phyloP scores from a whole-genome alignment of 2,888 invertebrate genomes.

The Aspidapion aeneum region DNA sequence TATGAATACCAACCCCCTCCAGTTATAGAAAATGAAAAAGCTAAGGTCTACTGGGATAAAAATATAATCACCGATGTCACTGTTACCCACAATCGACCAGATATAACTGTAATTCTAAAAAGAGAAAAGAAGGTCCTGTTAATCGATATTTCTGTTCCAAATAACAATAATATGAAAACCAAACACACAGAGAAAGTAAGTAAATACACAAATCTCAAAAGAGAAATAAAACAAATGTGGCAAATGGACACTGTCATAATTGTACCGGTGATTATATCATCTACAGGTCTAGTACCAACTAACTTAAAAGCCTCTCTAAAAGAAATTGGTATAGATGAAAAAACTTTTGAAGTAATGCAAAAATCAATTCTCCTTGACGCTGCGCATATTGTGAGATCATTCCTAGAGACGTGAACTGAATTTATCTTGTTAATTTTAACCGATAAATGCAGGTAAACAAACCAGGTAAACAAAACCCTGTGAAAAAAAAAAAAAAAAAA shows the following conservation, averaged over 20 bases:
- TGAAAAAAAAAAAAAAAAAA: no score
- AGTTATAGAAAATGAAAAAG: no score
- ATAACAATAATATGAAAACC: not conserved
- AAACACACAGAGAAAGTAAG: slow-evolving; percentile 1
- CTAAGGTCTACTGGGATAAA: slow-evolving; percentile 1
- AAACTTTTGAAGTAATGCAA: not conserved
- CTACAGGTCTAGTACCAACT: not conserved
- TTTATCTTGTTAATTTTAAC: no score
- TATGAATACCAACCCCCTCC: no score
- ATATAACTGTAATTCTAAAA: not conserved
- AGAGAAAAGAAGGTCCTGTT: not conserved
- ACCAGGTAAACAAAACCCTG: no score
- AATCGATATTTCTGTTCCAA: not conserved
- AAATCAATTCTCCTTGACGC: no score
- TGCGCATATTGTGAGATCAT: no score
- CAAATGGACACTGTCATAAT: not conserved
- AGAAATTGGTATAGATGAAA: not conserved
- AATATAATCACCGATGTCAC: not conserved
- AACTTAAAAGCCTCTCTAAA: not conserved
- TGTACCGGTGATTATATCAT: not conserved
- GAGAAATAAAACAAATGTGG: not conserved
- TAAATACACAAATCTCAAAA: slow-evolving; percentile 1
- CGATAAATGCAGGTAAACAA: no score
- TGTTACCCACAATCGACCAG: not conserved
- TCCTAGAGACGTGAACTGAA: no score